Evolutionary conservation across 2,797 vertebrate species (phyloP).

Genomic region (Anableps anableps): DNA sequence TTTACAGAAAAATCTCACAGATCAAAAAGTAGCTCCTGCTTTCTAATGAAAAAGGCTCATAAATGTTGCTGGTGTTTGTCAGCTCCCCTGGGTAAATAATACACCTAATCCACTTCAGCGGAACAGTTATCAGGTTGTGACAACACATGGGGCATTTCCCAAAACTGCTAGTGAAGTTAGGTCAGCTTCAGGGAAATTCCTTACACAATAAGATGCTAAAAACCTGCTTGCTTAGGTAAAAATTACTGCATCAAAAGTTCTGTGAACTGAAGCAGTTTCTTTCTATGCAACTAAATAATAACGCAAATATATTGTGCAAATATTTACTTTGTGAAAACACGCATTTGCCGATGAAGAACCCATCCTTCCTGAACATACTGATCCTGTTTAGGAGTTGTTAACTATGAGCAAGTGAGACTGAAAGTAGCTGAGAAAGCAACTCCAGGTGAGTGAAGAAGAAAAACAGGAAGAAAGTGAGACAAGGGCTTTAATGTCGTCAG

Average conservation of each 20-base stretch:
- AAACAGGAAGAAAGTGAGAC: constrained; percentile 31
- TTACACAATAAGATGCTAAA: neutral
- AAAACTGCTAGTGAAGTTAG: neutral
- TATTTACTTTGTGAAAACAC: neutral
- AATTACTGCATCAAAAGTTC: neutral
- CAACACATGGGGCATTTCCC: neutral
- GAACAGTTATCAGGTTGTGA: neutral
- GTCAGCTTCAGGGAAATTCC: constrained; percentile 5
- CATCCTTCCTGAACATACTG: constrained; percentile 10
- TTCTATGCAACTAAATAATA: neutral
- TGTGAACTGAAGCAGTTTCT: neutral
- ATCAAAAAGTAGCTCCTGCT: neutral
- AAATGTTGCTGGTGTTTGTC: neutral
- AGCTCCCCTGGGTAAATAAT: neutral
- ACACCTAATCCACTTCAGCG: neutral
- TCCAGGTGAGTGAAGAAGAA: constrained; percentile 17
- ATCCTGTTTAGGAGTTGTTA: constrained; percentile 3
- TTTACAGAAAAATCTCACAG: neutral
- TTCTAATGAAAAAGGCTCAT: neutral
- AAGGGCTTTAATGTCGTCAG: constrained; percentile 56
- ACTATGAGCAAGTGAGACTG: constrained; percentile 18
- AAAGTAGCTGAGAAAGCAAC: constrained; percentile 28
- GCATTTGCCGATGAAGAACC: neutral
- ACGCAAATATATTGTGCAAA: neutral
- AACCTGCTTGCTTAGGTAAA: neutral